Evolutionary conservation across 1,140 invertebrate species (phyloP), one percentile per base, ranked within the genome.

Genomic region (Oreohelix idahoensis): DNA sequence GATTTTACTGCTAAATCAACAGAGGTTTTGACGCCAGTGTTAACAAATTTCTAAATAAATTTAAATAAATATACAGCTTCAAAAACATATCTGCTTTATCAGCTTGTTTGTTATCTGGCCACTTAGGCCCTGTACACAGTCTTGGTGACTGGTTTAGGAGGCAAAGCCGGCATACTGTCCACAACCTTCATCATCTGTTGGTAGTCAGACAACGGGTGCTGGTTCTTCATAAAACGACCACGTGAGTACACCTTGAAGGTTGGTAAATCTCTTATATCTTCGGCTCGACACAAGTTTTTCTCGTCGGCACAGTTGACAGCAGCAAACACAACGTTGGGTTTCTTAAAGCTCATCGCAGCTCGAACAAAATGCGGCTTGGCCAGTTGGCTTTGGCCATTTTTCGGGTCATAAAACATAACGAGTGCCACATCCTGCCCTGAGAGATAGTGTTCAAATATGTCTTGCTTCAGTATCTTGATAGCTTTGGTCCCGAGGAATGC

Each of bases 371-470:
- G 74, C 2, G 42, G 39, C 32, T 49, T 45, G 11, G 20, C 13
- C 5, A 35, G 17, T 36, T 76, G 39, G 29, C 74, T 45, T 26
- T 1, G 15, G 11, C 11, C 38, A 49, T 29, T 13, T 35, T 45
- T 35, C 1, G 74, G 74, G 23, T 76, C 42, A 36, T 76, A 76
- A 32, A 76, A 76, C 74, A 76, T 76, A 15, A 76, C 74, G 1
- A 76, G n/a, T 17, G 74, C 74, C 74, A 49, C 39, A 1, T 76
- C 38, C 23, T 49, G 39, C 1, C 32, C 74, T n/a, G 38, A 45
- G 1, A 76, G 32, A 32, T 49, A 76, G 29, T 76, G 2, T 8
- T 66, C 29, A 66, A 66, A 66, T 5, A 66, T 32, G n/a, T 66
- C 63, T 66, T 66, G 2, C 20, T 32, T 66, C 10, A 66, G 63